Conservation (phyloP, 2,888 invertebrate genomes). For the Drosophila infuscata region DNA sequence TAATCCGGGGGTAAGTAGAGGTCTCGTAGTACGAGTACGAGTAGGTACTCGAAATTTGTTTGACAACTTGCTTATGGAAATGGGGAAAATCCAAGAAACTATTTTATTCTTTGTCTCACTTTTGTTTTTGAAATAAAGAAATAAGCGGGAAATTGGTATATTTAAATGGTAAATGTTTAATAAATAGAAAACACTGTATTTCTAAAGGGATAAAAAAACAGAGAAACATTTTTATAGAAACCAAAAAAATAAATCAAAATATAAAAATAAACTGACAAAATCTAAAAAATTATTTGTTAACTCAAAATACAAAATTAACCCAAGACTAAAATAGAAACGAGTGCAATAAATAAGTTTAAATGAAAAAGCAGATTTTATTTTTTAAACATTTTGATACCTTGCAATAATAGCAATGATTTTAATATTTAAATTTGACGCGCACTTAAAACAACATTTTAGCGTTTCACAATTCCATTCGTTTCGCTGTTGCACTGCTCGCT, state of each 20-base stretch:
- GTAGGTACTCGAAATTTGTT: constrained; percentile 56
- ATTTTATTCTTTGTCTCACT: constrained; percentile 15
- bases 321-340: not conserved
- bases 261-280: not conserved
- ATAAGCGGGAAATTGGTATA: not conserved
- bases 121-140: not conserved
- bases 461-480: constrained; percentile 37
- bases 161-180: not conserved
- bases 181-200: not conserved
- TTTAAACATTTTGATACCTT: not conserved
- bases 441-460: not conserved
- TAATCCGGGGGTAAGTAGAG: constrained; percentile 50
- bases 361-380: not conserved
- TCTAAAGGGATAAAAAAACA: not conserved
- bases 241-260: not conserved
- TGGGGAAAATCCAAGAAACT: constrained; percentile 8
- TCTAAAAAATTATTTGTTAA: not conserved
- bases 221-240: not conserved
- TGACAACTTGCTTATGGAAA: constrained; percentile 63
- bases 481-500: constrained; percentile 34
- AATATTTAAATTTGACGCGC: constrained; percentile 22
- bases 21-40: not conserved
- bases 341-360: not conserved
- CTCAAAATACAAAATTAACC: not conserved
- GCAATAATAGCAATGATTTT: not conserved